A percentile compares a stretch with the other conserved stretches of the same genome.
phyloP scores from a whole-genome alignment of 2,113 vertebrate genomes.

The Hirundichthys speculiger region DNA sequence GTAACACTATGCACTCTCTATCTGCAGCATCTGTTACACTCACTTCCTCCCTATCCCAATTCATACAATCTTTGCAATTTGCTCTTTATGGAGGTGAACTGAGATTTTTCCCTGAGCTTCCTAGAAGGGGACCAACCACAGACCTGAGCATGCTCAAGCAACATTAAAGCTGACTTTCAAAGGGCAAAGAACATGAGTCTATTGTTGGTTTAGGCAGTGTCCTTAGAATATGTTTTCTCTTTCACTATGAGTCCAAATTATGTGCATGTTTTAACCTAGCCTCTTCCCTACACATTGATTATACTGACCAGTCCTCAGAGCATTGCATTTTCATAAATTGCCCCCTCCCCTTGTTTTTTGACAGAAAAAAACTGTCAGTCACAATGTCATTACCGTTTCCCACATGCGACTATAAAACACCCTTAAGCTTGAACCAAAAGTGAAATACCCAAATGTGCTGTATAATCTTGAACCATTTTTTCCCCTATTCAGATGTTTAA shows the following conservation, averaged over 20 bases:
- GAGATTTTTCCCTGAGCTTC: conserved; percentile 27
- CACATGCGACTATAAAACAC: too few relatives aligned
- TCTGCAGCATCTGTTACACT: conserved; percentile 42
- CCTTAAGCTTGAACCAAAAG: too few relatives aligned
- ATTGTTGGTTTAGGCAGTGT: conserved; percentile 8
- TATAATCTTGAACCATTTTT: too few relatives aligned
- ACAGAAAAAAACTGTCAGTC: too few relatives aligned
- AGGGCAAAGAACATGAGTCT: conserved; percentile 19
- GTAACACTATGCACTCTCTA: conserved; percentile 6
- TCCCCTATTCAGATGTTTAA: too few relatives aligned
- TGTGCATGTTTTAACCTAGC: not conserved
- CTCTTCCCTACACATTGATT: too few relatives aligned
- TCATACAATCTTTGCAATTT: conserved; percentile 21
- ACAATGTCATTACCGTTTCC: too few relatives aligned
- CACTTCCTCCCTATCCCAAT: conserved; percentile 22
- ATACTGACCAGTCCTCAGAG: not conserved
- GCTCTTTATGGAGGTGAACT: conserved; percentile 32
- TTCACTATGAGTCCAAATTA: conserved; percentile 11
- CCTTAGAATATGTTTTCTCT: conserved; percentile 8
- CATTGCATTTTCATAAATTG: too few relatives aligned
- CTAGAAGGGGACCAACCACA: conserved; percentile 8
- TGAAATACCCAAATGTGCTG: too few relatives aligned
- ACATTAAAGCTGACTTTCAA: conserved; percentile 32
- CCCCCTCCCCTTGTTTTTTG: too few relatives aligned
- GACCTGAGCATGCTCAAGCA: conserved; percentile 14